Percentiles rank a stretch among this genome's conserved stretches.
Evolutionary conservation across 1,140 invertebrate species (phyloP).

Genomic region (Daktulosphaira vitifoliae): DNA sequence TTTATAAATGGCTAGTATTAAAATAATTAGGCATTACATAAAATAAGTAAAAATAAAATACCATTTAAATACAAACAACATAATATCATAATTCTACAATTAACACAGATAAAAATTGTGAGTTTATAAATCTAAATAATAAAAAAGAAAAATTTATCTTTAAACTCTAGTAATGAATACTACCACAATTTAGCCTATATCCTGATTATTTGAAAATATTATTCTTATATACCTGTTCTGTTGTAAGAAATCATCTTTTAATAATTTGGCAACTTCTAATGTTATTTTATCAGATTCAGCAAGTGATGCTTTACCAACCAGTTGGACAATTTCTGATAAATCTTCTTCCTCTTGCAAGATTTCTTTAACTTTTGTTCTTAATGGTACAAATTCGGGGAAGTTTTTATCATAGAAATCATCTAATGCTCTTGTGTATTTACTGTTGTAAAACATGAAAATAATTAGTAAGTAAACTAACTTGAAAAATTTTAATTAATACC

Average conservation of each 20-base stretch:
- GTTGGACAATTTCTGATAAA: conserved; percentile 97
- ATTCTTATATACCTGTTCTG: conserved; percentile 85
- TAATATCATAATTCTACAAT: too few relatives aligned
- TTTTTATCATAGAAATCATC: conserved; percentile 99
- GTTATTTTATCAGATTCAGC: conserved; percentile 99
- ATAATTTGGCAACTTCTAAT: conserved; percentile 92
- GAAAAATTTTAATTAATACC: conserved; percentile 41
- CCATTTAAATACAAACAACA: too few relatives aligned
- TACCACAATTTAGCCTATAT: too few relatives aligned
- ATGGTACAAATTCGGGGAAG: conserved; percentile 95
- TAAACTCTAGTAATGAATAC: too few relatives aligned
- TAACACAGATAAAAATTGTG: too few relatives aligned
- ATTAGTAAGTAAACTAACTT: background rate
- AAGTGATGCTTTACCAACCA: conserved; percentile 97
- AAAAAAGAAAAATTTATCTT: conserved; percentile 22
- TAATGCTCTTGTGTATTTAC: conserved; percentile 95
- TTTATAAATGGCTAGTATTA: too few relatives aligned
- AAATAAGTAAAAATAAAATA: too few relatives aligned
- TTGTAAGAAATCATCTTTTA: conserved; percentile 99
- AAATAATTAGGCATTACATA: too few relatives aligned
- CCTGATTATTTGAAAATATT: too few relatives aligned
- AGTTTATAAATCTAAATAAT: too few relatives aligned
- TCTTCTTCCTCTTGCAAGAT: conserved; percentile 99
- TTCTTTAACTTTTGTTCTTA: conserved; percentile 88
- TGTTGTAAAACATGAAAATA: conserved; percentile 54